phyloP scores from a whole-genome alignment of 1,140 invertebrate species.

The Lutraria rhynchaena region DNA sequence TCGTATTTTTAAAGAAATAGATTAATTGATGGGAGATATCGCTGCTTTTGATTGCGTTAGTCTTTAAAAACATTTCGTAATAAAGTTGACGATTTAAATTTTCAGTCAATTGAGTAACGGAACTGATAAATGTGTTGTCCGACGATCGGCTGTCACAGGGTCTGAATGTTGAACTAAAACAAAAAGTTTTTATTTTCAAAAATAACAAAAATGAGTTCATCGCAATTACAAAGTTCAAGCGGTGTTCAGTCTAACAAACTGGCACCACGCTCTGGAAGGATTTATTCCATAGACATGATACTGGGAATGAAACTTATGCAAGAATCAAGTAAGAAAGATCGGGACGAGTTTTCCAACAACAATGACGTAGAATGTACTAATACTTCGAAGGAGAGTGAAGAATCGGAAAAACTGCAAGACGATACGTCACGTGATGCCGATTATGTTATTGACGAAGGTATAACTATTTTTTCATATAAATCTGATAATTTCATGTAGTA shows the following conservation, averaged over 20 bases:
- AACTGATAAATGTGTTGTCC: neutral
- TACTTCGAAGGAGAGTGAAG: too few relatives aligned
- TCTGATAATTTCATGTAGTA: too few relatives aligned
- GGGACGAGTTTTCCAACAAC: too few relatives aligned
- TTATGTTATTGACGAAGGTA: too few relatives aligned
- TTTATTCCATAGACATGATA: conserved; percentile 58
- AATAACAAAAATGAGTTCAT: conserved; percentile 1
- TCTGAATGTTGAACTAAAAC: neutral
- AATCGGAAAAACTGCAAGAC: too few relatives aligned
- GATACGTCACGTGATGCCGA: too few relatives aligned
- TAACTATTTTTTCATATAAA: too few relatives aligned
- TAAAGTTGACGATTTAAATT: too few relatives aligned
- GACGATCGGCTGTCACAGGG: neutral
- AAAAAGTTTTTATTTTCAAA: neutral
- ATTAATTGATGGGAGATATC: too few relatives aligned
- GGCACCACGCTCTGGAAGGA: conserved; percentile 1
- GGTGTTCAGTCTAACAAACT: neutral
- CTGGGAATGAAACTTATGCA: conserved; percentile 35
- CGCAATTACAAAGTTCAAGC: neutral
- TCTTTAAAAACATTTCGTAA: too few relatives aligned
- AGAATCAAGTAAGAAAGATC: conserved; percentile 7
- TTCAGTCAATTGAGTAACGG: neutral
- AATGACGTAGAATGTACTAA: too few relatives aligned
- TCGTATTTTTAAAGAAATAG: neutral
- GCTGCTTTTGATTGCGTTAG: too few relatives aligned